Percentiles rank a stretch among this genome's conserved stretches.
Conservation (phyloP, 2,113 vertebrate species). For the Datnioides undecimradiatus region DNA sequence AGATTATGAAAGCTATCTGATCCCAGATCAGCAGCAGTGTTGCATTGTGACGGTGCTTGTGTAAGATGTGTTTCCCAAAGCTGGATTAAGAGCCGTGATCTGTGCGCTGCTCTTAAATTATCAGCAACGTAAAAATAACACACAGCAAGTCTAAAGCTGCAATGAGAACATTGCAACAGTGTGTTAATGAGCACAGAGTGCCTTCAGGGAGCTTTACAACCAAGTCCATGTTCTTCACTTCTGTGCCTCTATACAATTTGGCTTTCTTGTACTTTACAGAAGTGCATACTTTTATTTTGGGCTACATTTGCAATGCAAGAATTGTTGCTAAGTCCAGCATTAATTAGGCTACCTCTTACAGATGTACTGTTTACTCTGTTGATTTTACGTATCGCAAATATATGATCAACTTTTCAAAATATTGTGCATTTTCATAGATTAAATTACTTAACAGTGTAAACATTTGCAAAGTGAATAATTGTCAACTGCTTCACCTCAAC, state of each 20-base stretch:
- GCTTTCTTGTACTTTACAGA: neutral
- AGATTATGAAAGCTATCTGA: conserved; percentile 53
- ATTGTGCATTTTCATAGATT: neutral
- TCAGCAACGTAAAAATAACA: conserved; percentile 55
- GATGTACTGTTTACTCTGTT: too few species aligned
- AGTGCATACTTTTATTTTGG: neutral
- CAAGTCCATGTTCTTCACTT: too few species aligned
- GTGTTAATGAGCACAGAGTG: neutral
- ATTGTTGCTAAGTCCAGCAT: too few species aligned
- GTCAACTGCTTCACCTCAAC: neutral
- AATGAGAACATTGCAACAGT: conserved; percentile 38
- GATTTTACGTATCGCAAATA: neutral
- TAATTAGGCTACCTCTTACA: too few species aligned
- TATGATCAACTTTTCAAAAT: neutral
- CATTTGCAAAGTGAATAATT: neutral
- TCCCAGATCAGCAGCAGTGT: conserved; percentile 34
- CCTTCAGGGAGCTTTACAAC: neutral
- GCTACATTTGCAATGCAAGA: neutral
- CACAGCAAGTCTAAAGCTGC: conserved; percentile 36
- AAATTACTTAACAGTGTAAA: neutral
- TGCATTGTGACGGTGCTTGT: conserved; percentile 20
- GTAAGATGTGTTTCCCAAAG: conserved; percentile 56
- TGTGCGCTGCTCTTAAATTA: conserved; percentile 46
- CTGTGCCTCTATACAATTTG: neutral
- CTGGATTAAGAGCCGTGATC: conserved; percentile 63